These are phyloP conservation scores for Glaucopsyche alexis DNA, from an alignment of 2,888 invertebrate genomes.

Conservation along the genomic window DNA sequence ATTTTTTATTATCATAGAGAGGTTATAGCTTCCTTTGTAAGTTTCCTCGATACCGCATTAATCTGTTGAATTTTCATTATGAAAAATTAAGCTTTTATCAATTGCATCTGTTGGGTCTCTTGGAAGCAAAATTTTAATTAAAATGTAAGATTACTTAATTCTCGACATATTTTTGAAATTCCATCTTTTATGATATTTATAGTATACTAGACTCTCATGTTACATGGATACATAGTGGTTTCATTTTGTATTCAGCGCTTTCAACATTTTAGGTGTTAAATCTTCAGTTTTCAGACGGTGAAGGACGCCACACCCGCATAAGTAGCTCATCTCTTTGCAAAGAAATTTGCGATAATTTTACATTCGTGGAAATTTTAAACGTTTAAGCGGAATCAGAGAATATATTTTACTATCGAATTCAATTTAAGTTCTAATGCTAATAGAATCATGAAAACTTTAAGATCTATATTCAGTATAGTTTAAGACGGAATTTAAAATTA, in stretches of 20 bases:
- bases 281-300: constrained; percentile 41
- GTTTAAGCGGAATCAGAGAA: constrained; percentile 28
- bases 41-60: too few species aligned
- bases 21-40: too few species aligned
- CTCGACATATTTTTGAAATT: not conserved
- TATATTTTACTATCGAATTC: constrained; percentile 23
- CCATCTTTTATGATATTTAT: not conserved
- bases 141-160: not conserved
- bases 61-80: too few species aligned
- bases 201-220: not conserved
- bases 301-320: constrained; percentile 35
- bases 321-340: constrained; percentile 46
- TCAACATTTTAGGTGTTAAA: constrained; percentile 43
- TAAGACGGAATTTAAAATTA: not conserved
- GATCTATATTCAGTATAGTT: not conserved
- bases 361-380: constrained; percentile 10
- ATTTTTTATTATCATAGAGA: too few species aligned
- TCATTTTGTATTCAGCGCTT: constrained; percentile 42
- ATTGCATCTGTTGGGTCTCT: too few species aligned
- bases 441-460: not conserved
- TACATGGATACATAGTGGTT: constrained; percentile 35
- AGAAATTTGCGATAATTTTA: constrained; percentile 42
- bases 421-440: not conserved
- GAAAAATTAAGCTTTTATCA: too few species aligned
- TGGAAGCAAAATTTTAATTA: not conserved